phyloP scores from a whole-genome alignment of 2,113 vertebrate species.

The Zapornia atra region DNA sequence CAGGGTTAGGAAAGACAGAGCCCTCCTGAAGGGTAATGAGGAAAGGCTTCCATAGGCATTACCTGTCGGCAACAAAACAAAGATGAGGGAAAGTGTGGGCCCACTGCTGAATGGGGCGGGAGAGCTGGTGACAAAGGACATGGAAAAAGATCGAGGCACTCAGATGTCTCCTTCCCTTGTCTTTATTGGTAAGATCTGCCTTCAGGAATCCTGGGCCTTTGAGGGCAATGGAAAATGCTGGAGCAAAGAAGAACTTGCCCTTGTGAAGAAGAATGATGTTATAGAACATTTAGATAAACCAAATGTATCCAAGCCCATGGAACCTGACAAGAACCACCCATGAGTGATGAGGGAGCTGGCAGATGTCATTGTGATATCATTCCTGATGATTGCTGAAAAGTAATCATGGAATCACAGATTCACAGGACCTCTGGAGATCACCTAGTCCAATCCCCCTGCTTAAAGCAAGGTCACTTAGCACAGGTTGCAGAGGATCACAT shows the following conservation, averaged over 20 bases:
- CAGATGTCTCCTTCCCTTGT: not conserved
- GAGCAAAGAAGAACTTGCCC: not conserved
- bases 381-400: not conserved
- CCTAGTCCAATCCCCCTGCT: too few species aligned
- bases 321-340: not conserved
- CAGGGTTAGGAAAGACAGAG: not conserved
- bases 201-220: not conserved
- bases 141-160: not conserved
- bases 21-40: not conserved
- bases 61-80: not conserved
- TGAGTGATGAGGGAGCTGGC: not conserved
- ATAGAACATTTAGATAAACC: not conserved
- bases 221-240: not conserved
- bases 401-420: too few species aligned
- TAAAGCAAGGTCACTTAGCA: too few species aligned
- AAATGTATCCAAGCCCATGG: not conserved
- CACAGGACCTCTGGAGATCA: too few species aligned
- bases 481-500: too few species aligned
- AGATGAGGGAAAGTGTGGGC: not conserved
- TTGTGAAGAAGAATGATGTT: not conserved
- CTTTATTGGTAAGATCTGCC: not conserved
- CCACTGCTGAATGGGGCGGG: not conserved
- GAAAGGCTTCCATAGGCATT: not conserved
- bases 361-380: rapidly evolving
- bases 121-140: not conserved